These are phyloP conservation scores for Drosophila bunnanda DNA, from an alignment of 2,888 invertebrate species.

Conservation along the genomic window DNA sequence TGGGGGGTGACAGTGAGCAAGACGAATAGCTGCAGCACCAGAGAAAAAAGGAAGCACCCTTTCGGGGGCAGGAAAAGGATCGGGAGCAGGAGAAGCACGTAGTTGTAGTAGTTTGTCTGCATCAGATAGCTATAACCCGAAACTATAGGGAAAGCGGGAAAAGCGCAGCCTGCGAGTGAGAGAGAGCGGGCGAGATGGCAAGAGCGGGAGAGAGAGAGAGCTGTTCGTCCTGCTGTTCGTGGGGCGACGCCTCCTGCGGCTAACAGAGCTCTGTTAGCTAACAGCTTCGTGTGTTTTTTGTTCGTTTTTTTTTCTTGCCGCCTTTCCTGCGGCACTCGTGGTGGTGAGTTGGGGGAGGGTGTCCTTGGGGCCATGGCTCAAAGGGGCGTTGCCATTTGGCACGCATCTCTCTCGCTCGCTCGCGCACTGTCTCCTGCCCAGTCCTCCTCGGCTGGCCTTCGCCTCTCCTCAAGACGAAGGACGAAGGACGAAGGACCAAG, in stretches of 20 bases:
- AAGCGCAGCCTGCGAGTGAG: conserved; percentile 2
- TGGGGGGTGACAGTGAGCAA: conserved; percentile 46
- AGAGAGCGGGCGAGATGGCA: conserved; percentile 44
- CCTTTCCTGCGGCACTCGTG: conserved; percentile 29
- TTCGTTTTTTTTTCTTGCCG: conserved; percentile 46
- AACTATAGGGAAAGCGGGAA: conserved; percentile 11
- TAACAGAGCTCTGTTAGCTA: conserved; percentile 57
- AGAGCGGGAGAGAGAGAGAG: neutral
- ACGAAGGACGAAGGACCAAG: conserved; percentile 46
- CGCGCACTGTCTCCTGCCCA: conserved; percentile 8
- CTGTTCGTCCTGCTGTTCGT: conserved; percentile 3
- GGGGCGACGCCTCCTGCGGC: conserved; percentile 62
- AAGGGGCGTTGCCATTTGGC: conserved; percentile 75
- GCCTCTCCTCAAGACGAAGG: conserved; percentile 38
- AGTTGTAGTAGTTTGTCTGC: conserved; percentile 59
- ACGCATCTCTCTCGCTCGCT: conserved; percentile 44
- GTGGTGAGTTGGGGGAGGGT: conserved; percentile 27
- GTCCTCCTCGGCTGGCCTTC: conserved; percentile 6
- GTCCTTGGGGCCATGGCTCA: conserved; percentile 48
- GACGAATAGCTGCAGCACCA: conserved; percentile 38
- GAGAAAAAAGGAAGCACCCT: conserved; percentile 6
- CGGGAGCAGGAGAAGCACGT: neutral
- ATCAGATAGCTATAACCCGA: conserved; percentile 60
- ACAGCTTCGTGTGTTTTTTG: conserved; percentile 34
- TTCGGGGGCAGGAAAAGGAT: conserved; percentile 2